These are phyloP conservation scores for Elmis aenea DNA, from an alignment of 2,888 invertebrate species.

Conservation along the genomic window DNA sequence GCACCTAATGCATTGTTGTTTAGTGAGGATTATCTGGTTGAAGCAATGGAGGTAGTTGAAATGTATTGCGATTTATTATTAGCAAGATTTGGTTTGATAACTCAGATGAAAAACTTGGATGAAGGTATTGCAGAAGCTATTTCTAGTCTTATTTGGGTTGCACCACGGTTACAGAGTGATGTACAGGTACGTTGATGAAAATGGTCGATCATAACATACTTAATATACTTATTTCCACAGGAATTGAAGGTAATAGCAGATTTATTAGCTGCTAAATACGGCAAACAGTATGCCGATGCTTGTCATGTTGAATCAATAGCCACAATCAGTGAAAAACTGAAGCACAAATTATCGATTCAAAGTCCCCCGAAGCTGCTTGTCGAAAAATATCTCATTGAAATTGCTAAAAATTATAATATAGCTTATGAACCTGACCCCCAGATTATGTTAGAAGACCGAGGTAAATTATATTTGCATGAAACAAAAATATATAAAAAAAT, in stretches of 20 bases:
- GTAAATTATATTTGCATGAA: conserved; percentile 16
- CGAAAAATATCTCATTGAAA: conserved; percentile 92
- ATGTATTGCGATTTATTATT: conserved; percentile 98
- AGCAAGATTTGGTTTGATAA: conserved; percentile 93
- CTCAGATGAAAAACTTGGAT: conserved; percentile 94
- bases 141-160: conserved; percentile 94
- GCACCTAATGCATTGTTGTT: conserved; percentile 24
- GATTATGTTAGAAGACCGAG: conserved; percentile 71
- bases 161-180: conserved; percentile 86
- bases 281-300: conserved; percentile 86
- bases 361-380: conserved; percentile 93
- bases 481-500: neutral
- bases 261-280: conserved; percentile 86
- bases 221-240: too few species aligned
- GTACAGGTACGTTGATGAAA: conserved; percentile 53
- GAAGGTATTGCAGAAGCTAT: conserved; percentile 95
- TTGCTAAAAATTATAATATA: conserved; percentile 92
- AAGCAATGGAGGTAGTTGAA: conserved; percentile 98
- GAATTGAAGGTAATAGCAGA: conserved; percentile 80
- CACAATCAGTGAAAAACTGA: conserved; percentile 84
- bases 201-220: too few species aligned
- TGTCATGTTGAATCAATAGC: conserved; percentile 77
- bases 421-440: conserved; percentile 93
- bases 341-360: conserved; percentile 88
- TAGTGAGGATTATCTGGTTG: conserved; percentile 97